Base-by-base conservation (phyloP, 2,888 invertebrate genomes). In the Torymus tubicola region DNA sequence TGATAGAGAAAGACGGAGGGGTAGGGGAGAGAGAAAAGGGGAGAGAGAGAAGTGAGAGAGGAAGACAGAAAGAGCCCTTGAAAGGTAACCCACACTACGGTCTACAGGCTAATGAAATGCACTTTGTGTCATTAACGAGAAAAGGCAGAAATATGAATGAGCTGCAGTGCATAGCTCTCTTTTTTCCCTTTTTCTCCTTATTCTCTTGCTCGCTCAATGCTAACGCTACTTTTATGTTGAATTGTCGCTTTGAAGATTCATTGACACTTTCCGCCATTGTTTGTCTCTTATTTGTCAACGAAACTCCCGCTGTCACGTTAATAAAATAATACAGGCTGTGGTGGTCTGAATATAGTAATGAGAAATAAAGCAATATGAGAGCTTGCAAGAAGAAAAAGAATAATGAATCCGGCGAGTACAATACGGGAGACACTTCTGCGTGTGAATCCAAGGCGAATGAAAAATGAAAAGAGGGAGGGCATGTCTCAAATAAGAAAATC, bases 101-200 rank as follows among this genome's bases (percentile, higher is more conserved):
- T 74, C 70, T 64, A n/a, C 65, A 67, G 71, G 74, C 67, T 81
- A 81, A 81, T 78, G 74, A 81, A 81, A 81, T 71, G 74, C 78
- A 70, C 81, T 81, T 78, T 69, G 78, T 74, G 70, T 73, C 65
- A 67, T 81, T 71, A 70, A 78, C 63, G 21, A 60, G 24, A 53
- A 53, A 60, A 50, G 31, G 74, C 52, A 67, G 72, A 72, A 70
- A 65, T 80, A 70, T 75, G 58, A 71, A 78, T 58, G 78, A 53
- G 24, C 60, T 14, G 55, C 24, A 16, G 64, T 60, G 57, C 74
- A 24, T 60, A 52, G 21, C 4, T 67, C 24, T 67, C 12, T 5
- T 74, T 11, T 70, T 18, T 52, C 2, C 3, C 16, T 13, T 42
- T 55, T 53, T 52, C 31, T 24, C 8, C 14, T 24, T 2, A 2